Conservation (phyloP, 2,888 invertebrate species). For the Auanema sp. region DNA sequence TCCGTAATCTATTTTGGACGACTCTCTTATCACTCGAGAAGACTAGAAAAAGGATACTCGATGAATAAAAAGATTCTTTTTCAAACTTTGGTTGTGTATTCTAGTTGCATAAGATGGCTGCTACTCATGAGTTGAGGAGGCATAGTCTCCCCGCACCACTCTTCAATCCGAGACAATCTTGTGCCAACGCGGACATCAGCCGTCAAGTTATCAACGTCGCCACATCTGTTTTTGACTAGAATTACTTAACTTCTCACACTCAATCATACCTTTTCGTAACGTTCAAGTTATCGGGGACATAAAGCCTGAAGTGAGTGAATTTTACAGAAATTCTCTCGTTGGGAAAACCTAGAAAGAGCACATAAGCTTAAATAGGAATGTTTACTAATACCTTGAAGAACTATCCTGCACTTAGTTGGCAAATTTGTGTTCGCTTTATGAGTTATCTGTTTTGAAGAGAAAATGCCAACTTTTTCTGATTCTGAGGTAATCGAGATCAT, state of each 20-base stretch:
- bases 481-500: conserved; percentile 34
- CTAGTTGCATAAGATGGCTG: conserved; percentile 81
- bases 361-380: too few species aligned
- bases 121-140: conserved; percentile 91
- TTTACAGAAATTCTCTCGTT: conserved; percentile 56
- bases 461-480: conserved; percentile 28
- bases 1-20: conserved; percentile 31
- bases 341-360: conserved; percentile 50
- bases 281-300: conserved; percentile 39
- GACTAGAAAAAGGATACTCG: conserved; percentile 23
- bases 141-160: conserved; percentile 79
- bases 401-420: conserved; percentile 38
- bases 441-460: conserved; percentile 30
- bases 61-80: neutral
- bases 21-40: conserved; percentile 35
- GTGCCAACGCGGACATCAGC: conserved; percentile 79
- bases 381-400: conserved; percentile 32
- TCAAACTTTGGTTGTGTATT: conserved; percentile 71
- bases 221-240: conserved; percentile 71
- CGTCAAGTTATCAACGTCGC: conserved; percentile 67
- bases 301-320: conserved; percentile 60
- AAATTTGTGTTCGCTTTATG: conserved; percentile 15
- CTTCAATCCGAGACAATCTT: conserved; percentile 81
- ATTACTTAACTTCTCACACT: conserved; percentile 11
- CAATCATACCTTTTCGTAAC: conserved; percentile 23